A percentile compares a stretch with the other conserved stretches of the same genome.
Conservation (phyloP, 2,113 vertebrate species). For the Vireo altiloquus region DNA sequence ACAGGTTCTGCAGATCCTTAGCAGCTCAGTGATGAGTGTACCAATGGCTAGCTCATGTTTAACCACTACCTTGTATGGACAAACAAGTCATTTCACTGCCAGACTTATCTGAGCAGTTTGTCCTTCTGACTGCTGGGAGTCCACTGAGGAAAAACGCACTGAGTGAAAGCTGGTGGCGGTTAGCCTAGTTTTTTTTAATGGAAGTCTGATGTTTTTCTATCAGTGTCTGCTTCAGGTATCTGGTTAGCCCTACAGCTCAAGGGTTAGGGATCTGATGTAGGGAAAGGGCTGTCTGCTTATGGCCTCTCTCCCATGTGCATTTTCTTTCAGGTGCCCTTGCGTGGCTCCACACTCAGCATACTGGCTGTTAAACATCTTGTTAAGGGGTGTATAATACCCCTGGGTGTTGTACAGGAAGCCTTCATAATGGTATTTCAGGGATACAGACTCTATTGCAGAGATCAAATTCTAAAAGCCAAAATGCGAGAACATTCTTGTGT, state of each 20-base stretch:
- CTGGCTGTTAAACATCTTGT: background rate
- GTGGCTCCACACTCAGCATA: background rate
- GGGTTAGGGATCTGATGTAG: background rate
- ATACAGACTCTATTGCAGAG: background rate
- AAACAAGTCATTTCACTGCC: background rate
- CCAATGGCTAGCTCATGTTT: accelerated
- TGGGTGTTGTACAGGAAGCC: background rate
- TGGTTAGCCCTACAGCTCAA: background rate
- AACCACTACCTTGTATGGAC: background rate
- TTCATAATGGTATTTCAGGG: background rate
- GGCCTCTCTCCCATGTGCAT: background rate
- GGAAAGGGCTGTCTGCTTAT: background rate
- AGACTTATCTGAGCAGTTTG: background rate
- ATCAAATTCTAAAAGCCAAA: background rate
- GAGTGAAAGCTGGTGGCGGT: accelerated
- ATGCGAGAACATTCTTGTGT: accelerated
- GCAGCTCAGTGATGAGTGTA: background rate
- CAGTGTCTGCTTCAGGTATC: background rate
- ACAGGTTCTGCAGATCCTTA: background rate
- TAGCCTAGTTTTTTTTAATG: background rate
- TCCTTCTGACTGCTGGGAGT: background rate
- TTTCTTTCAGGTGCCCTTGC: background rate
- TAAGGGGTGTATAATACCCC: background rate
- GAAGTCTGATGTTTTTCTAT: background rate
- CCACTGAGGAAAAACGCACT: background rate